Percentiles rank a stretch among this genome's conserved stretches.
Evolutionary conservation across 2,797 vertebrate genomes (phyloP).

Genomic region (Eutrigla gurnardus): DNA sequence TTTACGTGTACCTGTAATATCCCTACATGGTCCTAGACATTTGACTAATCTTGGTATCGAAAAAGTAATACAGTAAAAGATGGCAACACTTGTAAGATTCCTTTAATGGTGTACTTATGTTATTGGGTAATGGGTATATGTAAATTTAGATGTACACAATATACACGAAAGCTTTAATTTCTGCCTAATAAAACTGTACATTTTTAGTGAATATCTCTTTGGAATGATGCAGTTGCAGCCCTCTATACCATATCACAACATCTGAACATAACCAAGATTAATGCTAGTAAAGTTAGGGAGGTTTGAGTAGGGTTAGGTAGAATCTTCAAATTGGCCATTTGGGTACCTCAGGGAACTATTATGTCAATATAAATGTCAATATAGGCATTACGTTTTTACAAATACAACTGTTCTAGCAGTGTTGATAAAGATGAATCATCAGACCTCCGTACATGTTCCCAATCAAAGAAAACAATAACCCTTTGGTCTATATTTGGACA

Average conservation of each 20-base stretch:
- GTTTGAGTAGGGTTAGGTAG: too few species aligned
- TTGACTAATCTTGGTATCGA: not conserved
- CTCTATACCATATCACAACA: not conserved
- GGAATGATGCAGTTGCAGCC: not conserved
- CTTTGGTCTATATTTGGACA: not conserved
- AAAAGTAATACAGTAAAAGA: not conserved
- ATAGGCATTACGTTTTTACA: too few species aligned
- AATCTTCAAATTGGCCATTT: too few species aligned
- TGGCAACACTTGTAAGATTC: not conserved
- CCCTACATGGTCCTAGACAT: not conserved
- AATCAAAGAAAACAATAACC: too few species aligned
- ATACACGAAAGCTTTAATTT: not conserved
- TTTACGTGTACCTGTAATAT: not conserved
- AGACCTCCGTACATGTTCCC: too few species aligned
- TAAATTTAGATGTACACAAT: not conserved
- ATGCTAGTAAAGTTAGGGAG: too few species aligned
- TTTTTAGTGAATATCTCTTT: not conserved
- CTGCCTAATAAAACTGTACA: not conserved
- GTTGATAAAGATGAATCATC: too few species aligned
- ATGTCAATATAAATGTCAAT: too few species aligned
- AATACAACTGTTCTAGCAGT: too few species aligned
- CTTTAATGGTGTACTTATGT: not conserved
- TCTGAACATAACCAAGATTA: not conserved
- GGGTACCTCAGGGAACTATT: too few species aligned
- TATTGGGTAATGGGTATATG: not conserved